phyloP scores from a whole-genome alignment of 1,140 invertebrate species.

The Pseudomyrmex concolor region DNA sequence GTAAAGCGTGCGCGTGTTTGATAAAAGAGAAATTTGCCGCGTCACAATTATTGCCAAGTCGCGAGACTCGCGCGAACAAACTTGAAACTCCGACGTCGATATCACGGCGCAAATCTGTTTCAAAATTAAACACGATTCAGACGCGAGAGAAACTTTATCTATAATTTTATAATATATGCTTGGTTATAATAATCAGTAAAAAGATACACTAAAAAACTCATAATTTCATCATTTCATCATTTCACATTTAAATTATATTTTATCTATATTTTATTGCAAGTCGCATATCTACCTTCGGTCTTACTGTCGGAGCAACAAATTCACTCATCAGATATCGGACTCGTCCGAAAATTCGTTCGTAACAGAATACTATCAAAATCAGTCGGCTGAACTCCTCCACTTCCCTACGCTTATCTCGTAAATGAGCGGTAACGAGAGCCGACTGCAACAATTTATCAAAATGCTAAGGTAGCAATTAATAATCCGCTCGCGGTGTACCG shows the following conservation, averaged over 20 bases:
- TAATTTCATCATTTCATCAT: not conserved
- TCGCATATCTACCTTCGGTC: not conserved
- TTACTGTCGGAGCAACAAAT: not conserved
- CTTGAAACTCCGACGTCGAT: not conserved
- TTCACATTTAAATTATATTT: too few species aligned
- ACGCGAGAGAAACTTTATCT: not conserved
- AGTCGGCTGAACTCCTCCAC: conserved; percentile 4
- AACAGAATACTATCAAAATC: conserved; percentile 38
- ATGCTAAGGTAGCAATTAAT: conserved; percentile 55
- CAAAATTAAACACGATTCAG: not conserved
- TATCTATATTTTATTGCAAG: not conserved
- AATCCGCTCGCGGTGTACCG: conserved; percentile 52
- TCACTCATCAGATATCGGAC: conserved; percentile 24
- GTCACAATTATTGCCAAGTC: conserved; percentile 28
- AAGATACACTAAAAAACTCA: not conserved
- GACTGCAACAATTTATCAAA: conserved; percentile 59
- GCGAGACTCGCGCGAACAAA: not conserved
- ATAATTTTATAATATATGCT: not conserved
- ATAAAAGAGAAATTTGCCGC: conserved; percentile 1
- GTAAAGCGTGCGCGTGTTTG: conserved; percentile 1
- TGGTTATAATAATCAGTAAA: not conserved
- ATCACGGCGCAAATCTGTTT: not conserved
- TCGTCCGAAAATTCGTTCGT: not conserved
- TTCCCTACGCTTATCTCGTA: conserved; percentile 43
- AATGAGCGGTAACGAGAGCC: conserved; percentile 55